Evolutionary conservation across 2,888 invertebrate genomes (phyloP), one percentile per base, ranked within the genome.

Genomic region (Eupithecia vulgata): DNA sequence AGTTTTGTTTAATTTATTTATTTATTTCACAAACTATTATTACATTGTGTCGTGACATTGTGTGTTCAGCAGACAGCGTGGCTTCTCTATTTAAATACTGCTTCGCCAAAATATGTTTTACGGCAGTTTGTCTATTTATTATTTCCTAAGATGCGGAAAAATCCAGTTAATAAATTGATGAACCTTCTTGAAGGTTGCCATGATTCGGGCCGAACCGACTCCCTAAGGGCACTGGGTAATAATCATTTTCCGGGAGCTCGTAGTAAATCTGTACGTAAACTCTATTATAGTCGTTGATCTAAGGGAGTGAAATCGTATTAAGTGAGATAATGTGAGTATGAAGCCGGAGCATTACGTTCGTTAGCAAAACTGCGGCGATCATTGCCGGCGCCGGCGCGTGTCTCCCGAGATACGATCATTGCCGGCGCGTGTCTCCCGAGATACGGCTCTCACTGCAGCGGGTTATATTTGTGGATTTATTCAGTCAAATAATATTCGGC

Each of bases 331-430:
- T 73, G 37, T 64, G 61, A 35, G 10, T 35, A 64, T 35, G 62
- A 35, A 35, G 37, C n/a, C 35, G 62, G 34, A 35, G 52, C 64
- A 72, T 72, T 57, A 64, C 48, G 74, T 71, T 73, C 69, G 73
- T 75, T 73, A 73, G 70, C 66, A 68, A 65, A 78, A 77, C 77
- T 78, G 77, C 62, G 73, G 64, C 67, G 68, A 74, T 74, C 71
- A 74, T 74, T 74, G n/a, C n/a, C n/a, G n/a, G n/a, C n/a, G 77
- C 73, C 62, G 62, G 68, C 70, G 77, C 77, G 70, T 73, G 73
- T 73, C 62, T 37, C 37, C 7, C 35, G 62, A n/a, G 62, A 21
- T 64, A 10, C 62, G 62, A 74, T 74, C 71, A 74, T 74, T 74
- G 77, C 73, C 62, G 62, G 68, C 70, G 77, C 77, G 70, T 73